phyloP scores from a whole-genome alignment of 2,888 invertebrate genomes.

The Eurytoma californica region DNA sequence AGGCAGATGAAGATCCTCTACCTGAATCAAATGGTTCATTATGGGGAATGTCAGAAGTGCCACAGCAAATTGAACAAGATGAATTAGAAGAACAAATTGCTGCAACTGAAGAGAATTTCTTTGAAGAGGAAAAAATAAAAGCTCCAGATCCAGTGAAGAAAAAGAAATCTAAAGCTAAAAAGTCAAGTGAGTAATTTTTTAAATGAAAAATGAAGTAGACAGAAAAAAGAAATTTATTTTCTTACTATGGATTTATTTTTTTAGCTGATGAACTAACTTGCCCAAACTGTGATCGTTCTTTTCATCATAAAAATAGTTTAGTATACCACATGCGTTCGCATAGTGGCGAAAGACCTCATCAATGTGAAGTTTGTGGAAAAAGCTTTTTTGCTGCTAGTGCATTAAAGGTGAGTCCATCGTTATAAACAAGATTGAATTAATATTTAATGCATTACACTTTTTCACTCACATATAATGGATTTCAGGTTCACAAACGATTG shows the following conservation, averaged over 20 bases:
- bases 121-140: constrained; percentile 64
- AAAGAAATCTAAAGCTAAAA: constrained; percentile 65
- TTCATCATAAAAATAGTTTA: constrained; percentile 88
- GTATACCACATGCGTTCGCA: constrained; percentile 90
- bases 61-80: constrained; percentile 60
- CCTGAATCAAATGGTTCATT: constrained; percentile 65
- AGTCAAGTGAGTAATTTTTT: constrained; percentile 55
- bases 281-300: constrained; percentile 83
- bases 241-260: background rate
- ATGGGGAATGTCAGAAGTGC: constrained; percentile 68
- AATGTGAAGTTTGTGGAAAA: constrained; percentile 88
- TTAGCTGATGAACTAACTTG: constrained; percentile 77
- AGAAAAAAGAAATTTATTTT: too few relatives aligned
- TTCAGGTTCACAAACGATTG: constrained; percentile 85
- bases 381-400: constrained; percentile 89
- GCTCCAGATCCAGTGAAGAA: constrained; percentile 66
- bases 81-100: constrained; percentile 59
- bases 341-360: constrained; percentile 85
- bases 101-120: constrained; percentile 63
- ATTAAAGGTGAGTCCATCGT: constrained; percentile 79
- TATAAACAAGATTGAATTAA: background rate
- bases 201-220: too few relatives aligned
- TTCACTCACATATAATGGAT: too few relatives aligned
- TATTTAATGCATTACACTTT: background rate
- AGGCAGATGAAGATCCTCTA: constrained; percentile 65